These are phyloP conservation scores for Homarus americanus DNA, from an alignment of 1,140 invertebrate genomes.

Conservation along the genomic window DNA sequence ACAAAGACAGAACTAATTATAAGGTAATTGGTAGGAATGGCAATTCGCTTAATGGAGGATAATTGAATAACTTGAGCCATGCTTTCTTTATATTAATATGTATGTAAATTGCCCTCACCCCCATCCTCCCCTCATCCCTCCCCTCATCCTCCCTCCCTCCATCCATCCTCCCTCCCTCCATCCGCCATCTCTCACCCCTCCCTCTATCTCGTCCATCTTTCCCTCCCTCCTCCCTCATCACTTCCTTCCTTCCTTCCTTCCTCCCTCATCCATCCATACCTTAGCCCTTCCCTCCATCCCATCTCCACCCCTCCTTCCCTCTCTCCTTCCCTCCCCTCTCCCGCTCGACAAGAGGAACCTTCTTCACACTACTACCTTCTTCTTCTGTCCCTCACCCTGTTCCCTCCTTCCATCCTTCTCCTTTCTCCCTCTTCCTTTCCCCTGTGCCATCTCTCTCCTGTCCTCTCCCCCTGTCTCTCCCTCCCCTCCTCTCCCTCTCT, in stretches of 20 bases:
- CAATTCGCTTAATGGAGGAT: constrained; percentile 12
- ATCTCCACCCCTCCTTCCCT: neutral
- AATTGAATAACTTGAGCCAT: constrained; percentile 31
- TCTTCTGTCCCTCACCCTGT: neutral
- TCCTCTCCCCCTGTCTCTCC: neutral
- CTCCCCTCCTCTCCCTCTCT: neutral
- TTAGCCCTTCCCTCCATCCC: neutral
- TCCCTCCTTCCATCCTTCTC: neutral
- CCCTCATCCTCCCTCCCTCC: neutral
- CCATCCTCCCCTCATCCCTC: neutral
- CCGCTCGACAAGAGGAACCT: too few species aligned
- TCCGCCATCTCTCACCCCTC: neutral
- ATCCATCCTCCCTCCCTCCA: too few species aligned
- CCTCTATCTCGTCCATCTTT: neutral
- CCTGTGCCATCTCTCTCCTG: neutral
- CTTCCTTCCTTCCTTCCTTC: neutral
- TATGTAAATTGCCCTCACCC: neutral
- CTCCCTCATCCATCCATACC: neutral
- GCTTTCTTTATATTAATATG: neutral
- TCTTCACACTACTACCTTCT: neutral
- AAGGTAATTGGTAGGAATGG: neutral
- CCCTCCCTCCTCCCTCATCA: neutral
- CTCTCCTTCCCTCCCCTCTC: constrained; percentile 3
- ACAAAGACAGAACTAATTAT: neutral
- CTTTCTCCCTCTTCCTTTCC: neutral